Evolutionary conservation across 2,113 vertebrate genomes (phyloP).

Genomic region (Nycticryphes semicollaris): DNA sequence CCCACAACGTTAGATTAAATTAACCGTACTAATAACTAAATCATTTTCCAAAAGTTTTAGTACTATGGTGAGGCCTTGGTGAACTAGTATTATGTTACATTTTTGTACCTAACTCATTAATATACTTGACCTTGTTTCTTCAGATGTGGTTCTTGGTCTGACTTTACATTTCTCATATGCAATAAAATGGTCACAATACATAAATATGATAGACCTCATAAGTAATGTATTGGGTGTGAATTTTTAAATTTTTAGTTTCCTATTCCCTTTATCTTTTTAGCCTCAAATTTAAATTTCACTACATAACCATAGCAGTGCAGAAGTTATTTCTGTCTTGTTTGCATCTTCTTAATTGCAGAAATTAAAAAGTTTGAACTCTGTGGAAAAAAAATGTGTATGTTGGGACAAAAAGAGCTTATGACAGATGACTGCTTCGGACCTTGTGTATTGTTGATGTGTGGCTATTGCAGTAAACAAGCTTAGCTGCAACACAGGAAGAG

Average conservation of each 20-base stretch:
- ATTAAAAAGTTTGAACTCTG: neutral
- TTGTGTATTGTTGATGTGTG: neutral
- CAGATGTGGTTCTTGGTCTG: neutral
- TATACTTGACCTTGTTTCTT: neutral
- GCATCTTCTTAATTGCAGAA: neutral
- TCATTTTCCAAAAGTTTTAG: neutral
- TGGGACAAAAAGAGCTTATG: neutral
- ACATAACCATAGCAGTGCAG: neutral
- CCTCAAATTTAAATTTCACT: neutral
- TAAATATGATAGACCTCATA: neutral
- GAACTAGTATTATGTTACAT: neutral
- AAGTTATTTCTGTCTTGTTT: neutral
- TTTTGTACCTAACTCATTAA: neutral
- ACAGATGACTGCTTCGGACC: neutral
- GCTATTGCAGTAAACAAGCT: neutral
- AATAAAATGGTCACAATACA: neutral
- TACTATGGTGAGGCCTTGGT: neutral
- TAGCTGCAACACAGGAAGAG: neutral
- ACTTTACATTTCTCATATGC: neutral
- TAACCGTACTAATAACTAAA: neutral
- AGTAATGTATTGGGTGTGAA: neutral
- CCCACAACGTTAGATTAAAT: rapidly evolving
- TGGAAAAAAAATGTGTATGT: neutral
- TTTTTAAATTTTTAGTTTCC: neutral
- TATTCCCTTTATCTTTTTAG: neutral